These are phyloP conservation scores for Sinotaia quadrata DNA, from an alignment of 2,888 invertebrate genomes.

Conservation along the genomic window DNA sequence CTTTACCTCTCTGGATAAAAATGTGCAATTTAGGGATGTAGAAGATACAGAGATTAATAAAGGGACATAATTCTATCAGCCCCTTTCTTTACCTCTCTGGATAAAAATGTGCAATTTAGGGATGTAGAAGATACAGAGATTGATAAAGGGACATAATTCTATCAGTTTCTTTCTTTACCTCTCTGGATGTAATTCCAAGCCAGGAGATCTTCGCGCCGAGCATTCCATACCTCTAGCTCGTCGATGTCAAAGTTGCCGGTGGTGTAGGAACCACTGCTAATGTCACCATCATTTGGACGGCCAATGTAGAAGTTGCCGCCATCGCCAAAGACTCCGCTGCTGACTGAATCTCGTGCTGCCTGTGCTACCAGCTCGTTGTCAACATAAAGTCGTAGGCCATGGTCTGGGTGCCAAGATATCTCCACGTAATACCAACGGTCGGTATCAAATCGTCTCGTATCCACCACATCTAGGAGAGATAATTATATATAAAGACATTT, in stretches of 20 bases:
- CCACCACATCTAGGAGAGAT: slow-evolving; percentile 36
- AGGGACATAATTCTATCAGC: not conserved
- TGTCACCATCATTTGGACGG: slow-evolving; percentile 55
- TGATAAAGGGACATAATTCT: not conserved
- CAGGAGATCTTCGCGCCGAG: slow-evolving; percentile 53
- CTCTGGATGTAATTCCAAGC: slow-evolving; percentile 61
- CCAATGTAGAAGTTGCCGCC: slow-evolving; percentile 53
- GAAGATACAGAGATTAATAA: too few relatives aligned
- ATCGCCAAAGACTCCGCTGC: not conserved
- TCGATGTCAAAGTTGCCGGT: slow-evolving; percentile 57
- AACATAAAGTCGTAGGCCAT: slow-evolving; percentile 57
- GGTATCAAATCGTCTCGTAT: slow-evolving; percentile 42
- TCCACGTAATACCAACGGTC: slow-evolving; percentile 68
- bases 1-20: slow-evolving; percentile 62
- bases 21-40: too few relatives aligned
- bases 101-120: too few relatives aligned
- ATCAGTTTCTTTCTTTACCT: slow-evolving; percentile 45
- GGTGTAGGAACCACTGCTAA: slow-evolving; percentile 41
- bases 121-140: too few relatives aligned
- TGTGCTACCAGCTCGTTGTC: slow-evolving; percentile 50
- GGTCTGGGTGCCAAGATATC: slow-evolving; percentile 63
- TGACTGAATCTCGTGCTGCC: not conserved
- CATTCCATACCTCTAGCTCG: slow-evolving; percentile 66
- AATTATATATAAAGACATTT: too few relatives aligned
- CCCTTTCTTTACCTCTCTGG: slow-evolving; percentile 54